These are phyloP conservation scores for Diabrotica undecimpunctata DNA, from an alignment of 1,140 invertebrate species.

Conservation along the genomic window DNA sequence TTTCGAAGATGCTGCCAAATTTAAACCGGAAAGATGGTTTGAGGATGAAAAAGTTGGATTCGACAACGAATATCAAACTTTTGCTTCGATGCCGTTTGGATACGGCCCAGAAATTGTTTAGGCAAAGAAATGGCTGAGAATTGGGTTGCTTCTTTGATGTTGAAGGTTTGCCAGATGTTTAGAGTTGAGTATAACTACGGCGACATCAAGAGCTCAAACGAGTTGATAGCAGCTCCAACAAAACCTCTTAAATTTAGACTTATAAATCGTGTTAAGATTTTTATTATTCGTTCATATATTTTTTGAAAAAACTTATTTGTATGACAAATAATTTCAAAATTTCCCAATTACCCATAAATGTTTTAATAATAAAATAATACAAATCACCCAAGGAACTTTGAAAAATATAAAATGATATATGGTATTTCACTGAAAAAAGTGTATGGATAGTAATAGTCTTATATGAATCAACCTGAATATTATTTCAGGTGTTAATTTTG, in stretches of 20 bases:
- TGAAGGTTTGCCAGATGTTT: slow-evolving; percentile 58
- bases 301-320: too few relatives aligned
- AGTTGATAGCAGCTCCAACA: slow-evolving; percentile 56
- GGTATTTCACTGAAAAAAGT: too few relatives aligned
- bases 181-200: slow-evolving; percentile 63
- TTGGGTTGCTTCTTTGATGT: too few relatives aligned
- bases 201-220: slow-evolving; percentile 54
- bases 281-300: too few relatives aligned
- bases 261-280: slow-evolving; percentile 53
- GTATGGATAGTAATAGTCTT: too few relatives aligned
- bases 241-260: slow-evolving; percentile 61
- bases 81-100: slow-evolving; percentile 60
- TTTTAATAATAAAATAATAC: too few relatives aligned
- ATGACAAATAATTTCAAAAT: too few relatives aligned
- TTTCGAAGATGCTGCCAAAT: slow-evolving; percentile 66
- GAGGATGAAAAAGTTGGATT: slow-evolving; percentile 35
- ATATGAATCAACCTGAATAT: too few relatives aligned
- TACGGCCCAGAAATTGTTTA: slow-evolving; percentile 57
- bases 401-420: too few relatives aligned
- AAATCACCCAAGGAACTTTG: too few relatives aligned
- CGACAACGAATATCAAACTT: slow-evolving; percentile 36
- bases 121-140: slow-evolving; percentile 53
- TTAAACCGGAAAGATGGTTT: slow-evolving; percentile 69
- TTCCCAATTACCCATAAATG: too few relatives aligned
- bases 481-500: too few relatives aligned